Evolutionary conservation across 2,113 vertebrate genomes (phyloP).

Genomic region (Fulica atra): DNA sequence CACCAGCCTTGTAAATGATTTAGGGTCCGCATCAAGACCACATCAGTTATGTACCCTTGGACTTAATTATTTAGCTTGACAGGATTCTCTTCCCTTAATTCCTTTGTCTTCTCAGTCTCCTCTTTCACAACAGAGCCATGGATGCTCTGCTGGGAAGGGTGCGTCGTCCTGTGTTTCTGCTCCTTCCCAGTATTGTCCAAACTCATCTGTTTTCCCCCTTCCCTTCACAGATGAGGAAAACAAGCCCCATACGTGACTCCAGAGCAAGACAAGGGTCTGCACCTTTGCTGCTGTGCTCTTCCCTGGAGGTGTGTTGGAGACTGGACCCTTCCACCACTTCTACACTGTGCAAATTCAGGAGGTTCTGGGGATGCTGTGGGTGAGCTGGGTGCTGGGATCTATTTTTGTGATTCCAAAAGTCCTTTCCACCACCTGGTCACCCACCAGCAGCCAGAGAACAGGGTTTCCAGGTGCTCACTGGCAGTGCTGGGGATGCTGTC

Average conservation of each 20-base stretch:
- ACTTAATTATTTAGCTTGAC: conserved; percentile 67
- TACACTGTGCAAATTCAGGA: neutral
- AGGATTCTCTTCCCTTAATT: conserved; percentile 57
- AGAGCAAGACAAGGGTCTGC: neutral
- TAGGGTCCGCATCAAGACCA: conserved; percentile 45
- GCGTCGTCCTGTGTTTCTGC: neutral
- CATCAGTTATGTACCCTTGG: conserved; percentile 55
- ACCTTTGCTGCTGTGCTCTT: neutral
- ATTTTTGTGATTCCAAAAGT: neutral
- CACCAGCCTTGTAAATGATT: conserved; percentile 51
- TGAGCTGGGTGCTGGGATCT: neutral
- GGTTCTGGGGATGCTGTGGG: neutral
- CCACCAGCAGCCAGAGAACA: neutral
- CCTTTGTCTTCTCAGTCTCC: conserved; percentile 32
- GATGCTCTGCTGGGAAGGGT: neutral
- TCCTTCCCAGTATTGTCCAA: neutral
- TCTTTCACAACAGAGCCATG: neutral
- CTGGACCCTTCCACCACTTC: neutral
- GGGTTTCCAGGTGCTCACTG: neutral
- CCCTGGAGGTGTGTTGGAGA: neutral
- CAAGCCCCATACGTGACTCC: neutral
- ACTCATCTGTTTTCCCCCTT: neutral
- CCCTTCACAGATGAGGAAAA: neutral
- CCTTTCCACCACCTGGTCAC: neutral
- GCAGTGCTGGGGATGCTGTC: neutral